Conservation (phyloP, 1,140 invertebrate genomes). For the Protaetia brevitarsis region DNA sequence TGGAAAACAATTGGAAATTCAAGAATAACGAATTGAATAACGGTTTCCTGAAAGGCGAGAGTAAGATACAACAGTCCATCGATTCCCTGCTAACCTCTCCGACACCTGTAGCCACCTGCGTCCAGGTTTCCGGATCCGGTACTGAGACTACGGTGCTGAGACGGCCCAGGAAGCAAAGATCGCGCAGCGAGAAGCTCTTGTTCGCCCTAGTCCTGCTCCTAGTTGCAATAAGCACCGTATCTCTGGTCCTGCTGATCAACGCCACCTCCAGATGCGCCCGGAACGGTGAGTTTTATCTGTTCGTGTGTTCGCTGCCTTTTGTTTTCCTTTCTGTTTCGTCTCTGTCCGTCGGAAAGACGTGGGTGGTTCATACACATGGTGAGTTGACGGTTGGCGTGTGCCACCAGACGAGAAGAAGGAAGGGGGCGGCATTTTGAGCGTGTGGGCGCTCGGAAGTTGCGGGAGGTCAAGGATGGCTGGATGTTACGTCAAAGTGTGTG, state of each 20-base stretch:
- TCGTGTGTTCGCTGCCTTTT: too few relatives aligned
- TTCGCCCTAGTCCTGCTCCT: neutral
- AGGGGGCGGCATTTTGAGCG: neutral
- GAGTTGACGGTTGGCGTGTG: too few relatives aligned
- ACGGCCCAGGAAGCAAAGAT: neutral
- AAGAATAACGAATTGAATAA: neutral
- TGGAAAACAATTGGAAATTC: neutral
- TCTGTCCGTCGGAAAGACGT: too few relatives aligned
- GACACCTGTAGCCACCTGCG: neutral
- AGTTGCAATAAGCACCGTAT: neutral
- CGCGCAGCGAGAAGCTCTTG: neutral
- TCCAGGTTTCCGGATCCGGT: neutral
- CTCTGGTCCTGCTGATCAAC: neutral
- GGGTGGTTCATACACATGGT: too few relatives aligned
- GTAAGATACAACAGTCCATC: neutral
- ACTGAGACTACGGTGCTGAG: neutral
- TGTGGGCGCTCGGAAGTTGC: neutral
- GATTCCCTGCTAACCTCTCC: neutral
- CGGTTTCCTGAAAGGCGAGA: neutral
- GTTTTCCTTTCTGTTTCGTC: too few relatives aligned
- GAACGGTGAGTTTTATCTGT: neutral
- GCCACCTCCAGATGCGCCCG: neutral
- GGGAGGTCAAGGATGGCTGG: constrained; percentile 10
- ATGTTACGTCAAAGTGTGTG: neutral
- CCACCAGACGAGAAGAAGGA: neutral